phyloP scores from a whole-genome alignment of 2,797 vertebrate genomes.

The Lacerta agilis region DNA sequence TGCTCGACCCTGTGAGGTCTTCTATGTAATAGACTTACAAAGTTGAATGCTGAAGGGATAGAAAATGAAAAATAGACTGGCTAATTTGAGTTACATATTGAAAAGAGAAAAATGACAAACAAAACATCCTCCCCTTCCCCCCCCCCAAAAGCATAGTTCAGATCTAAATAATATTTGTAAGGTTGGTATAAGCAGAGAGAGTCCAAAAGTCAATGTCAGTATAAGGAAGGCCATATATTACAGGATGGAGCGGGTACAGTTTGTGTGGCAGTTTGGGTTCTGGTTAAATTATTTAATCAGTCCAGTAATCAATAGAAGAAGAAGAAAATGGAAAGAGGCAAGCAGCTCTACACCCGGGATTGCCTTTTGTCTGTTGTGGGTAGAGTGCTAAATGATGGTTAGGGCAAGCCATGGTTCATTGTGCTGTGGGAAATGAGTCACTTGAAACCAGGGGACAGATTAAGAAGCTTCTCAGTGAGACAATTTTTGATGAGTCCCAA shows the following conservation, averaged over 20 bases:
- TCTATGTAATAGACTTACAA: not conserved
- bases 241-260: too few species aligned
- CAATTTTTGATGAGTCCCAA: not conserved
- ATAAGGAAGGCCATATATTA: too few species aligned
- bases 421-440: not conserved
- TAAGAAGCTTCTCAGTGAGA: not conserved
- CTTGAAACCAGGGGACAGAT: not conserved
- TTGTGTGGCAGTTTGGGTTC: too few species aligned
- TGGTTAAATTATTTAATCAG: too few species aligned
- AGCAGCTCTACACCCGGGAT: not conserved
- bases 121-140: too few species aligned
- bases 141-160: too few species aligned
- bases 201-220: too few species aligned
- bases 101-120: too few species aligned
- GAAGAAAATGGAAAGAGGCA: not conserved
- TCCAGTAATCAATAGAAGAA: too few species aligned
- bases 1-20: not conserved
- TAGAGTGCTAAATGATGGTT: not conserved
- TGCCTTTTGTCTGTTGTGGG: not conserved
- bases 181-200: too few species aligned
- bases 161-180: too few species aligned
- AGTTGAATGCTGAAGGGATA: not conserved
- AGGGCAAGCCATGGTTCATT: not conserved
- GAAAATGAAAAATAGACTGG: not conserved
- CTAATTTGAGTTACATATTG: too few species aligned